Evolutionary conservation across 2,888 invertebrate genomes (phyloP), one percentile per base, ranked within the genome.

Genomic region (Heliothis peltigera): DNA sequence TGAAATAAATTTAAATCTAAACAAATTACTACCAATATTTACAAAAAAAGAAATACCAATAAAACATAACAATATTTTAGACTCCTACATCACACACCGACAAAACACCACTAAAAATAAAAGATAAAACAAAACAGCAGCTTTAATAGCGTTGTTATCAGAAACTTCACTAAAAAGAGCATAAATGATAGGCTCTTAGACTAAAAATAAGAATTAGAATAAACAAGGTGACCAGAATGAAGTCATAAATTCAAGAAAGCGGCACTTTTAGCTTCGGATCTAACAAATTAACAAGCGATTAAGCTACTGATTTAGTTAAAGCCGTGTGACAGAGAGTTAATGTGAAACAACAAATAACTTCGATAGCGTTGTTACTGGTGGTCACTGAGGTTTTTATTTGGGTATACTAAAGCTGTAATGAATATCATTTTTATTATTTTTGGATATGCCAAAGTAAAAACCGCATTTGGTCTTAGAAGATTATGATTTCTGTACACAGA

Each of bases 241-340:
- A 95, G 94, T 89, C 84, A 94, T 95, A 94, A 95, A 95, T 94
- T 89, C 81, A 83, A 70, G 66, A 73, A 79, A 85, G 92, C 94
- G 94, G 94, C 90, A 83, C 92, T 91, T 92, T 93, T 91, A 85
- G 87, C 85, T 86, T 87, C 87, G 83, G 84, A 86, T 91, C 85
- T 92, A 93, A 95, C 95, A 95, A 95, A 94, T 95, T 94, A 94
- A 94, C 93, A 86, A 89, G 66, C 91, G 91, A 94, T 94, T 94
- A 93, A 90, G 94, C 95, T 95, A 94, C 95, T 86, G 94, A 93
- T 93, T 92, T 85, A 84, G 88, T 87, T 89, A 87, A 87, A 85
- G 87, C 89, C 87, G 87, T 84, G 83, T 85, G 83, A 85, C 86
- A 87, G 84, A 84, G 83, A 89, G 86, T 90, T 92, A 92, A 92